Conservation (phyloP, 2,113 vertebrate genomes). For the Sturnira hondurensis region DNA sequence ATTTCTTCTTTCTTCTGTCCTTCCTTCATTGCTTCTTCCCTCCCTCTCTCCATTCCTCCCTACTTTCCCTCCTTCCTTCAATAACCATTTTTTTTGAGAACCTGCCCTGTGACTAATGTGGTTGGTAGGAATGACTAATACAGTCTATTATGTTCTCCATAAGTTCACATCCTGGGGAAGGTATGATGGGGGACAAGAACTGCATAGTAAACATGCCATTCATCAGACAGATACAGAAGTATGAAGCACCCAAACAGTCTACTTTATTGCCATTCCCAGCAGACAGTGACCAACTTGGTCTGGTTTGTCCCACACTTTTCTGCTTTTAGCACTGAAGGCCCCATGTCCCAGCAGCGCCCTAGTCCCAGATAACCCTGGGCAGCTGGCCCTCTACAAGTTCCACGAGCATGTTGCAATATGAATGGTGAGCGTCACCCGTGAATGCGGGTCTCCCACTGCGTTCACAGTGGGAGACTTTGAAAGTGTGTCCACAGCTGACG, state of each 20-base stretch:
- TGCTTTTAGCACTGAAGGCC: neutral
- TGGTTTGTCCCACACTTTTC: neutral
- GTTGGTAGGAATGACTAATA: neutral
- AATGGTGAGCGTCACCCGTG: neutral
- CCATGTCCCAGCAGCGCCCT: neutral
- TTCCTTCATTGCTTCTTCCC: neutral
- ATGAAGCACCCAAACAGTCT: neutral
- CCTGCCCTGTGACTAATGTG: neutral
- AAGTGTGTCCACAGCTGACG: neutral
- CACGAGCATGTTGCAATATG: neutral
- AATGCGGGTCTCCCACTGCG: too few relatives aligned
- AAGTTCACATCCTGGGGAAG: neutral
- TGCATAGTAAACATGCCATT: neutral
- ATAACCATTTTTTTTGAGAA: neutral
- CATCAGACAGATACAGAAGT: neutral
- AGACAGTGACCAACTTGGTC: accelerated
- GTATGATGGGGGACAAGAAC: neutral
- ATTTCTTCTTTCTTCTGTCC: neutral
- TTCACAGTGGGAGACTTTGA: neutral
- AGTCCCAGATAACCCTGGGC: neutral
- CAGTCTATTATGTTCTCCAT: neutral
- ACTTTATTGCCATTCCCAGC: neutral
- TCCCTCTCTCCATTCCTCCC: neutral
- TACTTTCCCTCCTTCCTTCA: neutral
- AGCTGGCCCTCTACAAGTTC: neutral